Evolutionary conservation across 2,113 vertebrate genomes (phyloP).

Genomic region (Festucalex cinctus): DNA sequence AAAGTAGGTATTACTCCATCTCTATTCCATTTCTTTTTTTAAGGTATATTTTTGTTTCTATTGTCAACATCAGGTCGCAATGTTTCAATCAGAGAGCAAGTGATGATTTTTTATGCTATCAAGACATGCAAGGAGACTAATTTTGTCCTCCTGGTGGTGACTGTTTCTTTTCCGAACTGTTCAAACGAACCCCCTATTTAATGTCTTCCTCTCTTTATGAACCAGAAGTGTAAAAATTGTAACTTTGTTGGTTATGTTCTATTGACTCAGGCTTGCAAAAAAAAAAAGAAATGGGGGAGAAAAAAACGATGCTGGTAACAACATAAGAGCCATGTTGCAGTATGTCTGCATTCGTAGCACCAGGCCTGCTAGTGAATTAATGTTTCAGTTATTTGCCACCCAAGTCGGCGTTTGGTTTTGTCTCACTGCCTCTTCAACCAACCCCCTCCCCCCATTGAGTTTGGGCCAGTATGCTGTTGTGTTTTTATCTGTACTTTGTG

Average conservation of each 20-base stretch:
- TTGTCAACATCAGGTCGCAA: not conserved
- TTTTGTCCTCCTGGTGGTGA: slow-evolving; percentile 54
- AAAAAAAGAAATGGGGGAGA: slow-evolving; percentile 22
- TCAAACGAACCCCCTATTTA: slow-evolving; percentile 48
- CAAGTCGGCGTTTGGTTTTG: slow-evolving; percentile 45
- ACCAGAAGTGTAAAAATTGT: slow-evolving; percentile 66
- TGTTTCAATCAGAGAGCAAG: slow-evolving; percentile 1
- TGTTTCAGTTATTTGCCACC: slow-evolving; percentile 60
- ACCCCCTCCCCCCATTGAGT: slow-evolving; percentile 28
- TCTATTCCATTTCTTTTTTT: not conserved
- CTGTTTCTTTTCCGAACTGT: slow-evolving; percentile 57
- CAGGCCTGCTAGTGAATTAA: slow-evolving; percentile 71
- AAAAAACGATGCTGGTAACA: not conserved
- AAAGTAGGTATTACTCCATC: not conserved
- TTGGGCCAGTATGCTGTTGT: slow-evolving; percentile 56
- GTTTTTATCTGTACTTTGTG: slow-evolving; percentile 70
- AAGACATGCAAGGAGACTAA: slow-evolving; percentile 3
- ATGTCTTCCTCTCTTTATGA: slow-evolving; percentile 68
- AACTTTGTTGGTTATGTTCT: slow-evolving; percentile 70
- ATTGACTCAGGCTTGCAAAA: slow-evolving; percentile 66
- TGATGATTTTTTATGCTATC: slow-evolving; percentile 18
- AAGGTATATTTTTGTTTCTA: not conserved
- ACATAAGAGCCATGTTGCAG: slow-evolving; percentile 57
- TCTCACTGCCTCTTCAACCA: slow-evolving; percentile 53
- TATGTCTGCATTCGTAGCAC: slow-evolving; percentile 63